phyloP scores from a whole-genome alignment of 2,888 invertebrate species.

The Mylabris sibirica region DNA sequence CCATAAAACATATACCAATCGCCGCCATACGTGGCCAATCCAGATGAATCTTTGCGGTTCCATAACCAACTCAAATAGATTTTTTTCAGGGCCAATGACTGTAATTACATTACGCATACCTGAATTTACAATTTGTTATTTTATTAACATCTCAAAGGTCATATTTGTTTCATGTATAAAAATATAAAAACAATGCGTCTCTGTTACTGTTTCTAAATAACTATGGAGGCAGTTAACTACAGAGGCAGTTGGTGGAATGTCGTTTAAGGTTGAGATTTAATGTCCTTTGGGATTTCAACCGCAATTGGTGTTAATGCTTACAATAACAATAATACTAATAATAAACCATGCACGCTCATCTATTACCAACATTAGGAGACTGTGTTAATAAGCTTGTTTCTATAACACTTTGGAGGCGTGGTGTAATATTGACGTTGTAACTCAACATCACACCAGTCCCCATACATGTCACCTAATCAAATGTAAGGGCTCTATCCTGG shows the following conservation, averaged over 20 bases:
- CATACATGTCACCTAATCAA: slow-evolving; percentile 60
- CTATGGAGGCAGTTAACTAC: not conserved
- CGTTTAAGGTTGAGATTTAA: not conserved
- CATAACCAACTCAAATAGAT: slow-evolving; percentile 21
- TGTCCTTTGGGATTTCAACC: not conserved
- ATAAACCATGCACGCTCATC: slow-evolving; percentile 12
- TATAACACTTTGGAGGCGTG: slow-evolving; percentile 30
- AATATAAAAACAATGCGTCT: not conserved
- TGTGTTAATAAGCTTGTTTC: slow-evolving; percentile 29
- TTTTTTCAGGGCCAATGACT: slow-evolving; percentile 15
- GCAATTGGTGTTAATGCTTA: slow-evolving; percentile 33
- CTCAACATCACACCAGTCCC: slow-evolving; percentile 58
- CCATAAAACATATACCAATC: slow-evolving; percentile 38
- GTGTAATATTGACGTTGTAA: slow-evolving; percentile 55
- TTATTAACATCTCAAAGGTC: slow-evolving; percentile 3
- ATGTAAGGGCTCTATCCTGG: slow-evolving; percentile 54
- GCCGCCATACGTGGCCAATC: slow-evolving; percentile 23
- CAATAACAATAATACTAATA: slow-evolving; percentile 17
- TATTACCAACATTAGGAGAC: not conserved
- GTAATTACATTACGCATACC: slow-evolving; percentile 11
- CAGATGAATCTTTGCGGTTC: slow-evolving; percentile 28
- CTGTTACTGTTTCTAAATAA: not conserved
- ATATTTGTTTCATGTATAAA: not conserved
- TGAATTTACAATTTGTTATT: not conserved
- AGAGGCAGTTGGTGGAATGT: not conserved